A percentile compares a stretch with the other conserved stretches of the same genome.
Conservation (phyloP, 2,888 invertebrate species). For the Agrotis clavis region DNA sequence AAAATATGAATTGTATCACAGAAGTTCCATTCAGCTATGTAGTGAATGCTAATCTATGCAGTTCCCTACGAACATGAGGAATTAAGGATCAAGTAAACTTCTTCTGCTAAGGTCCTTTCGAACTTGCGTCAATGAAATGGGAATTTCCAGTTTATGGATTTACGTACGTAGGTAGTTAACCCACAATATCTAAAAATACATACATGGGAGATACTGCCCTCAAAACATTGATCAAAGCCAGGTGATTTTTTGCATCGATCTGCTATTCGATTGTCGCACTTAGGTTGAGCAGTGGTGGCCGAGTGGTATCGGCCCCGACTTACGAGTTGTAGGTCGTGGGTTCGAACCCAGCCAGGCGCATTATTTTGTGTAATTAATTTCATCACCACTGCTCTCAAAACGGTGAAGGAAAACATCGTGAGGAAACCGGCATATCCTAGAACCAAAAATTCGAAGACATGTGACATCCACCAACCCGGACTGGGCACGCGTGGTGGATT, state of each 20-base stretch:
- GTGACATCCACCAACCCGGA: too few species aligned
- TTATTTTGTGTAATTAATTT: too few species aligned
- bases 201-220: neutral
- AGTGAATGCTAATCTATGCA: too few species aligned
- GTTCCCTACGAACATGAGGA: neutral
- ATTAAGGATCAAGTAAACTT: neutral
- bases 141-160: neutral
- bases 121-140: neutral
- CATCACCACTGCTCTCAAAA: too few species aligned
- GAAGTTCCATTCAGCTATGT: constrained; percentile 18
- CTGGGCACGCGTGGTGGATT: too few species aligned
- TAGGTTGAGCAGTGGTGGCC: too few species aligned
- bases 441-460: too few species aligned
- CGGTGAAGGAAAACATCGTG: too few species aligned
- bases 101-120: neutral
- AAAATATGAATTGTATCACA: constrained; percentile 24
- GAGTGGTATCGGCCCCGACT: too few species aligned
- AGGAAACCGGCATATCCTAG: too few species aligned
- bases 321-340: too few species aligned
- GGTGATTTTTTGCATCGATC: neutral
- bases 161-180: neutral
- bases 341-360: too few species aligned
- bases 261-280: neutral
- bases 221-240: neutral
- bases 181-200: neutral